Percentiles rank a stretch among this genome's conserved stretches.
These are phyloP conservation scores for Coenonympha glycerion DNA, from an alignment of 2,888 invertebrate species.

Conservation along the genomic window DNA sequence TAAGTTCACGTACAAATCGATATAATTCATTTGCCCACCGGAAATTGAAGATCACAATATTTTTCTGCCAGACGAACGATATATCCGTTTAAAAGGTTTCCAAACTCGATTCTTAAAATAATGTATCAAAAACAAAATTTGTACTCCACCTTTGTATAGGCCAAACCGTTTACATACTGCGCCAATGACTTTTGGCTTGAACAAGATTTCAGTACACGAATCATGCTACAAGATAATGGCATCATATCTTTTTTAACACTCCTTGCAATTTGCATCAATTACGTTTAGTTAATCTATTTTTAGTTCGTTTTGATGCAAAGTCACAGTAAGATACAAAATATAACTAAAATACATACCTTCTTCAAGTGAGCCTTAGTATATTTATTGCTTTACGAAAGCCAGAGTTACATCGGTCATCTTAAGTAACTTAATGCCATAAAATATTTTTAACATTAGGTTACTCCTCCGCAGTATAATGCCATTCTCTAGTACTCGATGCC, in stretches of 20 bases:
- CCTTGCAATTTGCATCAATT: too few species aligned
- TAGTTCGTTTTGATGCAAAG: too few species aligned
- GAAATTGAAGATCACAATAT: slow-evolving; percentile 54
- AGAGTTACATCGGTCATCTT: background rate
- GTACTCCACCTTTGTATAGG: slow-evolving; percentile 56
- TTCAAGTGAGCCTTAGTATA: too few species aligned
- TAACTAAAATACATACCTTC: too few species aligned
- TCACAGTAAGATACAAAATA: too few species aligned
- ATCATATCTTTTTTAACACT: too few species aligned
- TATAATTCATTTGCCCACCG: slow-evolving; percentile 45
- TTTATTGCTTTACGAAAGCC: background rate
- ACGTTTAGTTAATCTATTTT: too few species aligned
- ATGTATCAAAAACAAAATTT: slow-evolving; percentile 44
- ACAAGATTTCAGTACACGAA: slow-evolving; percentile 1
- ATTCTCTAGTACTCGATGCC: background rate
- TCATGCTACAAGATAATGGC: slow-evolving; percentile 7
- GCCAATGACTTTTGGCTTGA: slow-evolving; percentile 35
- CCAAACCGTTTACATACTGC: slow-evolving; percentile 32
- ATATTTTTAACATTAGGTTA: too few species aligned
- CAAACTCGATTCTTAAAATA: slow-evolving; percentile 24
- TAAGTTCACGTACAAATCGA: slow-evolving; percentile 37
- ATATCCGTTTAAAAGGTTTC: slow-evolving; percentile 30
- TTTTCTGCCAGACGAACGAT: slow-evolving; percentile 50
- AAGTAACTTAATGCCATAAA: too few species aligned
- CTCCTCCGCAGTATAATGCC: background rate